Base-by-base conservation (phyloP, 2,888 invertebrate genomes). In the Hydrotaea cyrtoneurina region DNA sequence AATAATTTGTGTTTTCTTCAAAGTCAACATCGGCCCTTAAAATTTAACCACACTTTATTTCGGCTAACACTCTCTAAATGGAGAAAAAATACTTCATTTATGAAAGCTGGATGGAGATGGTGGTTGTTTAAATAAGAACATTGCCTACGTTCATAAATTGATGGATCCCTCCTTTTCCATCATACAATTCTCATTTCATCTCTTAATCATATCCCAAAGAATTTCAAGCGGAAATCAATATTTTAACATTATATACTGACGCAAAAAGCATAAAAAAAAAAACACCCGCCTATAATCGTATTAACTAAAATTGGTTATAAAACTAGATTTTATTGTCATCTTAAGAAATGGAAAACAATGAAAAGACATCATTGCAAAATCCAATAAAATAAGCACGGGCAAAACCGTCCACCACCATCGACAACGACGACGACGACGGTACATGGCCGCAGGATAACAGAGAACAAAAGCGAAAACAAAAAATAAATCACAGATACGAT, bases 401-500 rank as follows among this genome's bases (percentile, higher is more conserved):
- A 15, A 4, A 2, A 43, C 4, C 23, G 39, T 43, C 13, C 19
- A 21, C 66, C 39, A 59, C 13, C 15, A 26, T 11, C 62, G 17
- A 31, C 23, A 15, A 26, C 31, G 26, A n/a, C 62, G 10, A 11
- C 69, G 17, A 13, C 69, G 17, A 36, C 10, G 17, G 31, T 21
- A 80, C 50, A 64, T 79, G 73, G 66, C 79, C 31, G 10, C 31
- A 74, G 80, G 74, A 69, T 46, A 74, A 66, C n/a, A n/a, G 69
- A 21, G 39, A 50, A 36, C 26, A 57, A 53, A 62, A 53, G n/a
- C 62, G 26, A 36, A 7, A 15, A 62, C 62, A 26, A 36, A 71
- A 71, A 66, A 78, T 78, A 73, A 78, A 73, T 82, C 81, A 73
- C 77, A 57, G 77, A 50, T 82, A 43, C 73, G 73, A 73, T 74